These are phyloP conservation scores for Pollimyrus isidori DNA, from an alignment of 2,113 vertebrate species.

Conservation along the genomic window DNA sequence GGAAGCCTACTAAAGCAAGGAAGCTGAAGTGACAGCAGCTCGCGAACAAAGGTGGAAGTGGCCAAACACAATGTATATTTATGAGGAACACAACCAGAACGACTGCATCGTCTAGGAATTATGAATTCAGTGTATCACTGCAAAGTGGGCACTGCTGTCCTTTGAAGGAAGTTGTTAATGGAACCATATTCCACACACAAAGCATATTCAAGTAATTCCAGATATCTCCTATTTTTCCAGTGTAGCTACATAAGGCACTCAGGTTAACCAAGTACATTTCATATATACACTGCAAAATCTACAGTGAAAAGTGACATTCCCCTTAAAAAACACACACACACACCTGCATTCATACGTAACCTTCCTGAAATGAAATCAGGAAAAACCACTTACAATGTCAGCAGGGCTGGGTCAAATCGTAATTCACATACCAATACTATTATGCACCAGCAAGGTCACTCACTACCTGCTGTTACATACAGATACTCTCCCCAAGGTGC, in stretches of 20 bases:
- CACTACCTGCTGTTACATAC: neutral
- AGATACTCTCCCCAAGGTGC: neutral
- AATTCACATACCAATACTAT: neutral
- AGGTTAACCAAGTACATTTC: neutral
- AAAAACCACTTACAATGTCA: neutral
- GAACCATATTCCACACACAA: neutral
- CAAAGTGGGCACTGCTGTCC: neutral
- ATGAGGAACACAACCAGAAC: neutral
- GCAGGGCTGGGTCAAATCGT: neutral
- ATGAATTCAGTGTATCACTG: neutral
- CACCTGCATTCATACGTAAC: neutral
- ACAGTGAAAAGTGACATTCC: neutral
- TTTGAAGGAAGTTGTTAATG: neutral
- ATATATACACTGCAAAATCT: neutral
- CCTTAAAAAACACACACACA: neutral
- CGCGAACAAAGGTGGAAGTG: neutral
- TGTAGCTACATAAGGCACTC: neutral
- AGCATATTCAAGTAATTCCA: slow-evolving; percentile 20
- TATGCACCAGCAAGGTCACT: neutral
- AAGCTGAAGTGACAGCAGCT: neutral
- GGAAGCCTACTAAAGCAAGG: neutral
- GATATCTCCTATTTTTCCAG: neutral
- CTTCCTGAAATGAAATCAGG: neutral
- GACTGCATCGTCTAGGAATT: neutral
- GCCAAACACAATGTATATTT: neutral